Base-by-base conservation (phyloP, 2,113 vertebrate species). In the Malurus melanocephalus region DNA sequence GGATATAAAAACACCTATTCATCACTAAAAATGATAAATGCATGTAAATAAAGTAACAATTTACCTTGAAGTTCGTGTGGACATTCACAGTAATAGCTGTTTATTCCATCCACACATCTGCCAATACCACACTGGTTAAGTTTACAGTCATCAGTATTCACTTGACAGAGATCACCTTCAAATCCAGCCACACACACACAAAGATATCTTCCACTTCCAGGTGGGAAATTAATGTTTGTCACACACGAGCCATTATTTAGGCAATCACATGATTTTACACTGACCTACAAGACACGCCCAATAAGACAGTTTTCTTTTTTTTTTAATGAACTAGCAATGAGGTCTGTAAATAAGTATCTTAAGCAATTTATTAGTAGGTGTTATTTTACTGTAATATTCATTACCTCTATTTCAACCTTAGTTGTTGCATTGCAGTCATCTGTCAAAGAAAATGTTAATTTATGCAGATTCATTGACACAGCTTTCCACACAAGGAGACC, bases 401-500 rank as follows among this genome's bases (percentile, higher is more conserved):
- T 95, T 94, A 99, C 98, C 97, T 98, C 96, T 30, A 98, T 85
- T 57, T 95, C 94, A 16, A 95, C 94, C 69, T 59, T 95, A 42
- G 96, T 97, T 59, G 97, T 97, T n/a, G 98, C 96, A 33, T 93
- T 93, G 62, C 98, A 99, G 91, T 98, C 98, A 85, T 99, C 98
- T 2, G 79, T 95, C 88, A 98, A 89, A n/a, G 86, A 93, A 80
- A 99, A 96, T 19, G 78, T 93, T 89, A 99, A 97, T 55, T 75
- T 94, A 87, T 97, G 97, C 7, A 85, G 65, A 60, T 72, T 93
- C 15, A 94, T 75, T n/a, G 92, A 94, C 73, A 80, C 52, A 49
- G 95, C 95, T 96, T 97, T 98, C 98, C 98, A 99, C 38, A 69
- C 95, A 73, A 99, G 96, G 69, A 99, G 97, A 64, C 99, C 98